Evolutionary conservation across 1,140 invertebrate genomes (phyloP).

Genomic region (Ips nitidus): DNA sequence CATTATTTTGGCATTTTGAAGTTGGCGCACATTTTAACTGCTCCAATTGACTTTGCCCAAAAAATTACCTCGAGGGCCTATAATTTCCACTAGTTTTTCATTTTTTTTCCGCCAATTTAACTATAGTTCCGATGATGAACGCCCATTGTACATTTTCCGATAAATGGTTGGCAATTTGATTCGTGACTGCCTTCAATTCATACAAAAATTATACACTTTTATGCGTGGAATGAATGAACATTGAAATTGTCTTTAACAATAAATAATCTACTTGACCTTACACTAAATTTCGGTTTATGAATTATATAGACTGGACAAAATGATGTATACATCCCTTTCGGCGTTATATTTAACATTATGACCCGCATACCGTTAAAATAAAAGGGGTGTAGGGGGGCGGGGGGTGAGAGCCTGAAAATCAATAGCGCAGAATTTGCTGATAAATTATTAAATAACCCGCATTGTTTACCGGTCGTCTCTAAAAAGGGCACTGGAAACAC

Average conservation of each 20-base stretch:
- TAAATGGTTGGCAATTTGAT: no score
- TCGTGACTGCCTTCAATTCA: no score
- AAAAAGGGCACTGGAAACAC: conserved; percentile 26
- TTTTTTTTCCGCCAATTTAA: no score
- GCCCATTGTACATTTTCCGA: not conserved
- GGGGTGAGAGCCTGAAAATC: conserved; percentile 27
- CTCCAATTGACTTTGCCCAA: not conserved
- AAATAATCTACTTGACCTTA: no score
- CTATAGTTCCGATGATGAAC: not conserved
- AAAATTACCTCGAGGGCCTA: not conserved
- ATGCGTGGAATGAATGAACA: no score
- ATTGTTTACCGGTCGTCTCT: conserved; percentile 36
- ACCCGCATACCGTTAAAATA: conserved; percentile 26
- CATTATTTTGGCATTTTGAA: conserved; percentile 4
- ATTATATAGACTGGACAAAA: no score
- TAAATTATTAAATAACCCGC: conserved; percentile 39
- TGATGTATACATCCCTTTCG: not conserved
- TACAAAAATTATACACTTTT: no score
- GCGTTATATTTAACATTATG: conserved; percentile 27
- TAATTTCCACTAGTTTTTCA: not conserved
- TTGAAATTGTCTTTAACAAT: no score
- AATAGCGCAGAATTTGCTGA: conserved; percentile 36
- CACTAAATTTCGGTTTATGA: no score
- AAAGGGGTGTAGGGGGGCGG: conserved; percentile 14
- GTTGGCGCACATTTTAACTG: conserved; percentile 3